phyloP scores from a whole-genome alignment of 1,140 invertebrate species.

The Rhagoletis pomonella region DNA sequence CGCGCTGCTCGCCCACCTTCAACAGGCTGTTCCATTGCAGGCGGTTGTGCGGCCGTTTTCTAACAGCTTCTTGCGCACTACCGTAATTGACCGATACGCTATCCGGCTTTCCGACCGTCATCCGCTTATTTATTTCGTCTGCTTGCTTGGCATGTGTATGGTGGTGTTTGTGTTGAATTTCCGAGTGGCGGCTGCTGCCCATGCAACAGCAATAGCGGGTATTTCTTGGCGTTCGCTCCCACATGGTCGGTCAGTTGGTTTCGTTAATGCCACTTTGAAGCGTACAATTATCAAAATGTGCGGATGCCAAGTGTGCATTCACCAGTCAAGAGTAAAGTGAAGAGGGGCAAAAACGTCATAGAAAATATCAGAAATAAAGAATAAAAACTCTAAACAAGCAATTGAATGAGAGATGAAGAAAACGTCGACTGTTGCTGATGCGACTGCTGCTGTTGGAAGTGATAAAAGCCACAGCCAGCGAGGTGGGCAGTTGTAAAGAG shows the following conservation, averaged over 20 bases:
- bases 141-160: not conserved
- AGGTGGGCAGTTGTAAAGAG: constrained; percentile 28
- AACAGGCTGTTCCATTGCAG: constrained; percentile 3
- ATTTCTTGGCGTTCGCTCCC: not conserved
- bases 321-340: not conserved
- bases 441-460: not conserved
- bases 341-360: not conserved
- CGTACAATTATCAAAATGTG: constrained; percentile 5
- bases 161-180: constrained; percentile 36
- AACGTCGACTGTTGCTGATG: not conserved
- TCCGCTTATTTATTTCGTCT: not conserved
- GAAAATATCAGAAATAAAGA: not conserved
- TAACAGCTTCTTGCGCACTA: not conserved
- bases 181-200: not conserved
- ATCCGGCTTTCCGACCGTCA: not conserved
- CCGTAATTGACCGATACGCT: not conserved
- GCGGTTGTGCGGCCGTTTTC: not conserved
- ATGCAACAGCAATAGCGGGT: not conserved
- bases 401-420: not conserved
- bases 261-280: constrained; percentile 18
- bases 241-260: constrained; percentile 11
- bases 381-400: not conserved
- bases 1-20: not conserved
- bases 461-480: not conserved
- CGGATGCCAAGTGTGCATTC: constrained; percentile 9